Evolutionary conservation across 2,888 invertebrate genomes (phyloP), one percentile per base, ranked within the genome.

Genomic region (Hydrotaea cyrtoneurina): DNA sequence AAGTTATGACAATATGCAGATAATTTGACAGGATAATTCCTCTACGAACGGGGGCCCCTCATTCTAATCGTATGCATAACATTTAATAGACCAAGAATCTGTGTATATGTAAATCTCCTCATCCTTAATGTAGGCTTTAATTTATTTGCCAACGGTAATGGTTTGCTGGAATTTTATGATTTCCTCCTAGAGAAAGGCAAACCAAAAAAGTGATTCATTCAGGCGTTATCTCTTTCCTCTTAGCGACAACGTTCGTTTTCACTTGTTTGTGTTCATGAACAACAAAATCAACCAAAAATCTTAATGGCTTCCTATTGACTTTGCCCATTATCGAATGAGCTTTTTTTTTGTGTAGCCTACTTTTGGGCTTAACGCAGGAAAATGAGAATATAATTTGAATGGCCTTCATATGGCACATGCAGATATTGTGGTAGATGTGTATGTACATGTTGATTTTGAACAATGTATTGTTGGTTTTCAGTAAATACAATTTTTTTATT

Each of bases 241-340:
- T 69, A 43, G 1, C 10, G 1, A n/a, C n/a, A n/a, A 2, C 43
- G 43, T 43, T 10, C 5, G 13, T 43, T 15, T 43, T 10, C 11
- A 43, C 43, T n/a, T n/a, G n/a, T n/a, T n/a, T n/a, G n/a, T n/a
- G n/a, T n/a, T n/a, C n/a, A n/a, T n/a, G n/a, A n/a, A n/a, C n/a
- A n/a, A n/a, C n/a, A n/a, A n/a, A n/a, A n/a, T n/a, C n/a, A 64
- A 36, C 26, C 8, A 39, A 55, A 66, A 15, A 82, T 50, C 19
- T 57, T 78, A 82, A 82, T 82, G 57, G 55, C 36, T 82, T 82
- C 66, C 46, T 78, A 82, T 77, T 66, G 77, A 55, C 76, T 77
- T 81, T 73, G 7, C 17, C 69, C 53, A 36, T 79, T 76, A 64
- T 83, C 23, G 31, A 7, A 31, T 39, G 39, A 31, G 31, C 31